Base-by-base conservation (phyloP, 1,140 invertebrate species). In the Vanessa atalanta region DNA sequence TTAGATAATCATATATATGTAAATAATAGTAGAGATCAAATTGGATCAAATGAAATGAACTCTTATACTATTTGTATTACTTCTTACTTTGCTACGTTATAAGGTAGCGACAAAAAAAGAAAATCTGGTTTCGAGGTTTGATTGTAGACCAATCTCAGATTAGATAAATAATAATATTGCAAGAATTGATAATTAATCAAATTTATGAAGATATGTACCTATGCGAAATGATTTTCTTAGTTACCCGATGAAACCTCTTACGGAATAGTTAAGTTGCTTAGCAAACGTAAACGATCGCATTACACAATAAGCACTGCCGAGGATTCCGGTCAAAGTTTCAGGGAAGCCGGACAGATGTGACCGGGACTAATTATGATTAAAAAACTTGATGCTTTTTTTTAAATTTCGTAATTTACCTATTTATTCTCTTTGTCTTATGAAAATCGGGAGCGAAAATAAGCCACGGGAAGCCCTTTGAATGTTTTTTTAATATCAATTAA, bases 311-410 rank as follows among this genome's bases (percentile, higher is more conserved):
- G 83, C 88, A 88, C 74, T 82, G 43, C 60, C 73, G 51, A 31
- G 85, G 88, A 76, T 88, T 89, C 86, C 75, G 90, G 90, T 88
- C 88, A 89, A 88, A 92, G 88, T 92, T 92, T 77, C 75, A 75
- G 65, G 70, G 90, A 92, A 92, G 83, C 90, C 90, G 31, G 74
- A 79, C 79, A 83, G 82, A 83, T 85, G 86, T 86, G 82, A 83
- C 76, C 78, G 75, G 73, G 73, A 77, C 77, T 90, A 90, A 92
- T 89, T 89, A 85, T 74, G 61, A 82, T 83, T 79, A 77, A 83
- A 85, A 80, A 78, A 82, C 69, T 72, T 64, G 75, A 83, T 83
- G 82, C 74, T 47, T 20, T 63, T n/a, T 73, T 61, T 23, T 12
- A 26, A 67, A 60, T 66, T 72, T 65, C 50, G n/a, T 47, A 51